Evolutionary conservation across 2,797 vertebrate genomes (phyloP), one percentile per base, ranked within the genome.

Genomic region (Masticophis lateralis): DNA sequence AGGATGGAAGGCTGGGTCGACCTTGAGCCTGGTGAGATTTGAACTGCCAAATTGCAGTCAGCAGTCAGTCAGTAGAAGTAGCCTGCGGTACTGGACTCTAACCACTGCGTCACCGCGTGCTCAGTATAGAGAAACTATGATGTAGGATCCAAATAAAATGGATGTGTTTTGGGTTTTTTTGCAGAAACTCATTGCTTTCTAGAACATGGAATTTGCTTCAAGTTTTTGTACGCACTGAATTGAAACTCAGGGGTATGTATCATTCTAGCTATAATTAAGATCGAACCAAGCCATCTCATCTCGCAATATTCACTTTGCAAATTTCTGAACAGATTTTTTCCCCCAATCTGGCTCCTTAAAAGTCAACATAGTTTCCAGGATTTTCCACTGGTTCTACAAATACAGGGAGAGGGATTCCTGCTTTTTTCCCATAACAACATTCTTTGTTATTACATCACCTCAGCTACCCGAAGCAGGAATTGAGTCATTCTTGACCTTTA

Each of bases 361-460:
- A 63, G 28, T 60, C 20, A 89, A 87, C 79, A 56, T 88, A 91
- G 20, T 47, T 28, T 91, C 32, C n/a, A 93, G 8, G 96, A 94
- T 94, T 91, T 95, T 93, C 94, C 96, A 92, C 95, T 95, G 94
- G 94, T 95, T 94, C 95, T 95, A 69, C 43, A 94, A 91, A 91
- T 25, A 25, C 2, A 69, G 43, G 53, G 20, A n/a, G 18, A 25
- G 55, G 93, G 86, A 74, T 66, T 96, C 93, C 37, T 93, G 94
- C 94, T 95, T 96, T 95, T 95, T 95, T 90, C 94, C 94, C 94
- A 96, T 28, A 61, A 22, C 89, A 96, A 95, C 95, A 96, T 95
- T 91, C 59, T 93, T 91, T 96, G 96, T 96, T 94, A 96, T 97
- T 97, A 97, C 95, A 92, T 97, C 97, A 97, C 96, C 96, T 96